Evolutionary conservation across 2,888 invertebrate species (phyloP).

Genomic region (Tryphoninae sp.): DNA sequence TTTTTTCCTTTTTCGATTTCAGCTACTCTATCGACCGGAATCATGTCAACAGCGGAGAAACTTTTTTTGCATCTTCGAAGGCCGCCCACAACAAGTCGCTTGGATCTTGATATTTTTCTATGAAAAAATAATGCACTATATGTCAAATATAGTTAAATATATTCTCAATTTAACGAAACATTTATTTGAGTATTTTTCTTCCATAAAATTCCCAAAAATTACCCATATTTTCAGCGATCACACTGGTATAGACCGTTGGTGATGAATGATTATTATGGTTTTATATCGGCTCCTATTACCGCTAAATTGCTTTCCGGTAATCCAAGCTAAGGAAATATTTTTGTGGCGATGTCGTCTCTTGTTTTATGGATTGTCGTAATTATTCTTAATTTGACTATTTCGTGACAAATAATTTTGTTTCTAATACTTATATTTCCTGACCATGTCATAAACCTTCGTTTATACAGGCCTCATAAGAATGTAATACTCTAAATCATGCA

Average conservation of each 20-base stretch:
- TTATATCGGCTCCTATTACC: too few species aligned
- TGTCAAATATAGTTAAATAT: constrained; percentile 30
- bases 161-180: constrained; percentile 18
- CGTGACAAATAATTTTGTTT: too few species aligned
- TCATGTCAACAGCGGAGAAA: constrained; percentile 33
- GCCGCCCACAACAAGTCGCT: background rate
- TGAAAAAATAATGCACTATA: constrained; percentile 31
- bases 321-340: too few species aligned
- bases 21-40: constrained; percentile 24
- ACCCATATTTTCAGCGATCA: constrained; percentile 2
- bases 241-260: constrained; percentile 19
- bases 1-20: constrained; percentile 34
- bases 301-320: too few species aligned
- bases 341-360: too few species aligned
- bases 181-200: constrained; percentile 28
- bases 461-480: too few species aligned
- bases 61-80: constrained; percentile 11
- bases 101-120: constrained; percentile 16
- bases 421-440: too few species aligned
- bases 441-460: too few species aligned
- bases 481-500: too few species aligned
- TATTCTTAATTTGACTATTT: too few species aligned
- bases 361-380: too few species aligned
- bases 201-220: background rate
- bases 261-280: too few species aligned